Conservation (phyloP, 2,888 invertebrate species). For the Peribatodes rhomboidaria region DNA sequence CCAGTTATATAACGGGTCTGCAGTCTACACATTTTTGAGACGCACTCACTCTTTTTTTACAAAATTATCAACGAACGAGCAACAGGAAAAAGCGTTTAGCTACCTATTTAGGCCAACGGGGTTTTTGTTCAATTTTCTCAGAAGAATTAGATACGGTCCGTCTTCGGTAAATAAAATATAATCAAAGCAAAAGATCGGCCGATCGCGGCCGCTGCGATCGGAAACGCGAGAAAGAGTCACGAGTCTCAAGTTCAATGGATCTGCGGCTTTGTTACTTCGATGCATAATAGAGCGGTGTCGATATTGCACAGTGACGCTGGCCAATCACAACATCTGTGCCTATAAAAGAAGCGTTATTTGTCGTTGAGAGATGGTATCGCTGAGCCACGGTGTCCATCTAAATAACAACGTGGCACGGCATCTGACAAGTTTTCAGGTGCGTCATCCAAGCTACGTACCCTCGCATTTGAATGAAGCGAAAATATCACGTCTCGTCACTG, state of each 20-base stretch:
- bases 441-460: not conserved
- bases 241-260: constrained; percentile 53
- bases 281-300: constrained; percentile 44
- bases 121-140: constrained; percentile 42
- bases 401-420: not conserved
- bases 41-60: constrained; percentile 5
- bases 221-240: constrained; percentile 55
- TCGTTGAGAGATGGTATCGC: constrained; percentile 10
- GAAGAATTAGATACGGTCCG: constrained; percentile 51
- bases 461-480: not conserved
- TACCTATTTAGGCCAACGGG: constrained; percentile 14
- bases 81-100: constrained; percentile 22
- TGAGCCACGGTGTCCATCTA: not conserved
- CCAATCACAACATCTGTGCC: constrained; percentile 36
- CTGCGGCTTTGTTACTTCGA: constrained; percentile 38
- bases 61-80: constrained; percentile 7
- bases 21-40: not conserved
- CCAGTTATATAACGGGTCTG: constrained; percentile 1
- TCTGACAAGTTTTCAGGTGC: not conserved
- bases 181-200: constrained; percentile 43
- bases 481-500: too few relatives aligned
- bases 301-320: constrained; percentile 51
- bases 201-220: constrained; percentile 39
- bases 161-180: constrained; percentile 37
- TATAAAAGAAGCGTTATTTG: constrained; percentile 14